Evolutionary conservation across 2,888 invertebrate genomes (phyloP), one percentile per base, ranked within the genome.

Genomic region (Drosophila hamatofila): DNA sequence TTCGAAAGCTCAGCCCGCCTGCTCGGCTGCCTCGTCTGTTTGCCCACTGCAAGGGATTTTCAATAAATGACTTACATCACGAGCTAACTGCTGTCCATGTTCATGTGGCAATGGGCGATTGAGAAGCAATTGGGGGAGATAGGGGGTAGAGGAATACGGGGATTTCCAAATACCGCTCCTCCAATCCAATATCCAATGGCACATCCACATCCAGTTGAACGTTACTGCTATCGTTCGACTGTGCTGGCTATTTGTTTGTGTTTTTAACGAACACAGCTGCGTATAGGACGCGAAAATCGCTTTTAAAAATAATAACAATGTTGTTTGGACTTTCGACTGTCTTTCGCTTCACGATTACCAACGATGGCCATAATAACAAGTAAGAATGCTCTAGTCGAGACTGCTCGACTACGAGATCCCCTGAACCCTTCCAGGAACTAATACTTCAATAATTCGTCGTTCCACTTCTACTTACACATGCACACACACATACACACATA

Each of bases 181-280:
- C 39, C 48, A 41, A 39, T 33, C 49, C 51, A 56, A 51, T 71
- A 23, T 12, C 14, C 14, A 42, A 42, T 42, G 65, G 27, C 42
- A 18, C 44, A n/a, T 33, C 12, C 41, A 18, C 18, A 41, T 41
- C 18, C 41, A 25, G 41, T 37, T 60, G 41, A 62, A 16, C 21
- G 23, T 23, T 44, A 39, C 48, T 44, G 33, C 25, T 27, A 49
- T 52, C 41, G 44, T 27, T 33, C 41, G 11, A 37, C 56, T 54
- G 60, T 44, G 37, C 41, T 58, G 69, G 61, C 48, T 8, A 35
- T 73, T 59, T 76, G 73, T 80, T 79, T 69, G 80, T 72, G 84
- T 83, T 84, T 80, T 87, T 82, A 84, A 82, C 88, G 88, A 81
- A 85, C 87, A 55, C 83, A 83, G 83, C 83, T 83, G 83, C 80